These are phyloP conservation scores for Passer montanus DNA, from an alignment of 2,113 vertebrate species.

Conservation along the genomic window DNA sequence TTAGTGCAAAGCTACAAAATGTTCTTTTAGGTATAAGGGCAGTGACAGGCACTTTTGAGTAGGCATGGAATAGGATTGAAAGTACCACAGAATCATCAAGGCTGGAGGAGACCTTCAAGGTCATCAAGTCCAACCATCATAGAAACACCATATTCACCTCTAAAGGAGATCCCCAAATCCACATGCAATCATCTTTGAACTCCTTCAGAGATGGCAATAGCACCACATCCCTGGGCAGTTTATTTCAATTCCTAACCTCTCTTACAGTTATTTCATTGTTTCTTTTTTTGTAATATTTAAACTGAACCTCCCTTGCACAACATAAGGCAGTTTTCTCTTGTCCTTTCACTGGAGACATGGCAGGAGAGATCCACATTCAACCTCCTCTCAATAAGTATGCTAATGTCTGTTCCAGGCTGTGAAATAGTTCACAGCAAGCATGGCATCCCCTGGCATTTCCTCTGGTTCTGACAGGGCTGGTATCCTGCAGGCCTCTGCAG, in stretches of 20 bases:
- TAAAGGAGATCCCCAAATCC: neutral
- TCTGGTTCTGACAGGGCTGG: neutral
- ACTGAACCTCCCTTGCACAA: neutral
- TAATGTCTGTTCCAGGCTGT: neutral
- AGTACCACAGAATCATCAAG: neutral
- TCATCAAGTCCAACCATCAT: rapidly evolving
- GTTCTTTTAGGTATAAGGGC: neutral
- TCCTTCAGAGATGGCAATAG: neutral
- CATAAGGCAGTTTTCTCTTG: rapidly evolving
- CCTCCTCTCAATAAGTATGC: neutral
- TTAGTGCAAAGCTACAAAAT: neutral
- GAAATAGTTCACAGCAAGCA: neutral
- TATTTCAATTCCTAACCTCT: neutral
- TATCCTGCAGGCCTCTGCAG: neutral
- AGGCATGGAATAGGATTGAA: neutral
- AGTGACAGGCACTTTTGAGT: neutral
- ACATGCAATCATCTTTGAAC: neutral
- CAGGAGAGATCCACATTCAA: neutral
- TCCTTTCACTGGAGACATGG: neutral
- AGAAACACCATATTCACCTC: neutral
- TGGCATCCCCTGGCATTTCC: neutral
- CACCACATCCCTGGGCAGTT: neutral
- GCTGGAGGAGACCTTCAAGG: neutral
- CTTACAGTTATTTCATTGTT: neutral
- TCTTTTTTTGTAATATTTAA: neutral